Percentiles rank a stretch among this genome's conserved stretches.
These are phyloP conservation scores for Eleutherodactylus coqui DNA, from an alignment of 2,797 vertebrate species.

Conservation along the genomic window DNA sequence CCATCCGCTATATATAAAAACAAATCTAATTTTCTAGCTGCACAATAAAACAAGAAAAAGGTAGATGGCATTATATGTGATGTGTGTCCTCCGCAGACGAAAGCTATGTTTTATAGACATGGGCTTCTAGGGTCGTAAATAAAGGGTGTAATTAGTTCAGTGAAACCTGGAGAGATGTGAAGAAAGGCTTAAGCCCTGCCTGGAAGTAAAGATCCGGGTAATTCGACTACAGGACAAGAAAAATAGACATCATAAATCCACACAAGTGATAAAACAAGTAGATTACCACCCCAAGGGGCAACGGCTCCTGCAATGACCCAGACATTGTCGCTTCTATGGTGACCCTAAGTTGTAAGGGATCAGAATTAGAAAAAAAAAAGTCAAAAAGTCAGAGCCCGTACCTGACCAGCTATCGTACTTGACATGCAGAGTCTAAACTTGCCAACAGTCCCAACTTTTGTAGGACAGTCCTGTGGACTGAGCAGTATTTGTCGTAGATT, in stretches of 20 bases:
- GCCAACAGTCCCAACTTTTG: no score
- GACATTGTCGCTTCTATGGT: no score
- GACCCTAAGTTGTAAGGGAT: background rate
- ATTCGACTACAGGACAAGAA: background rate
- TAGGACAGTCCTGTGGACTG: no score
- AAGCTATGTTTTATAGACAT: constrained; percentile 42
- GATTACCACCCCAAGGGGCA: background rate
- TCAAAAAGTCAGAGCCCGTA: no score
- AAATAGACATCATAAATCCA: background rate
- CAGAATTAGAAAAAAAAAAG: background rate
- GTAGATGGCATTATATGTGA: constrained; percentile 1
- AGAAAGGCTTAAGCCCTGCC: background rate
- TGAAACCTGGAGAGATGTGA: constrained; percentile 7
- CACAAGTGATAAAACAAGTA: background rate
- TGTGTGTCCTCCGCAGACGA: background rate
- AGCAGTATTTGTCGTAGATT: no score
- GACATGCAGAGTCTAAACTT: no score
- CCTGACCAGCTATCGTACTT: no score
- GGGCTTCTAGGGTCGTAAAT: background rate
- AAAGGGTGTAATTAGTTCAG: constrained; percentile 35
- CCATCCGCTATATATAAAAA: background rate
- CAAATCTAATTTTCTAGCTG: background rate
- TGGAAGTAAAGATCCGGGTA: background rate
- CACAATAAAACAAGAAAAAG: background rate
- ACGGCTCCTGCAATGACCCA: background rate